Conservation (phyloP, 2,113 vertebrate genomes). For the Lophura nycthemera region DNA sequence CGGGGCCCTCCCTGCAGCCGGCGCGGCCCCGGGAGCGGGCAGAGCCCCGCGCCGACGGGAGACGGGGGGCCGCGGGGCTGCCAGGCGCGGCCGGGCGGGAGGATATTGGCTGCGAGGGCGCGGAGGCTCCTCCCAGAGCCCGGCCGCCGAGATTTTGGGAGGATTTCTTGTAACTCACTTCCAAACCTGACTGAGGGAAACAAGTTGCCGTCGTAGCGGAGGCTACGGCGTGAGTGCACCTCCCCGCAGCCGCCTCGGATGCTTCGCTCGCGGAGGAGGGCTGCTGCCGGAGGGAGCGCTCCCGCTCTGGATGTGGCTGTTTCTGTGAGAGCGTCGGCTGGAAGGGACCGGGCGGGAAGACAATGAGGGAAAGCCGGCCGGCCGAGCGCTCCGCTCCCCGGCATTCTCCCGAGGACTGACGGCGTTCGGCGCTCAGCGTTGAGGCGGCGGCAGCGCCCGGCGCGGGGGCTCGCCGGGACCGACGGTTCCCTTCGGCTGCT, state of each 20-base stretch:
- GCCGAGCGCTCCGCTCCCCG: constrained; percentile 15
- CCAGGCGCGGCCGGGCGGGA: constrained; percentile 70
- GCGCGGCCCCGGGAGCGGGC: not conserved
- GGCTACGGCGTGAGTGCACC: not conserved
- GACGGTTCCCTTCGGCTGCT: constrained; percentile 65
- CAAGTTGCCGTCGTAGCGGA: constrained; percentile 59
- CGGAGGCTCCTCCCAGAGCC: constrained; percentile 82
- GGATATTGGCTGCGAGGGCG: constrained; percentile 75
- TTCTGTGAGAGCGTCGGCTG: not conserved
- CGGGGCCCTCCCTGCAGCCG: constrained; percentile 66
- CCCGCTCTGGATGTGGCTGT: constrained; percentile 24
- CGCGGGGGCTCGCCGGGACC: not conserved
- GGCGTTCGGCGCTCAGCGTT: constrained; percentile 31
- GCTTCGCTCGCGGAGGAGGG: constrained; percentile 9
- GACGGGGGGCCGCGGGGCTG: constrained; percentile 34
- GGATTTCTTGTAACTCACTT: constrained; percentile 79
- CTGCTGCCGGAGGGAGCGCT: constrained; percentile 6
- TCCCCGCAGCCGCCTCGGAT: constrained; percentile 3
- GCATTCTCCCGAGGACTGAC: constrained; percentile 41
- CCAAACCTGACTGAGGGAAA: constrained; percentile 58
- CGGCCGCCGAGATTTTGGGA: constrained; percentile 79
- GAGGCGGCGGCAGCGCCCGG: not conserved
- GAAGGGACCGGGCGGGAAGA: constrained; percentile 47
- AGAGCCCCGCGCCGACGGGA: not conserved
- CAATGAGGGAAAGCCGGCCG: constrained; percentile 59